Percentiles rank a stretch among this genome's conserved stretches.
These are phyloP conservation scores for Lysandra coridon DNA, from an alignment of 2,888 invertebrate genomes.

Conservation along the genomic window DNA sequence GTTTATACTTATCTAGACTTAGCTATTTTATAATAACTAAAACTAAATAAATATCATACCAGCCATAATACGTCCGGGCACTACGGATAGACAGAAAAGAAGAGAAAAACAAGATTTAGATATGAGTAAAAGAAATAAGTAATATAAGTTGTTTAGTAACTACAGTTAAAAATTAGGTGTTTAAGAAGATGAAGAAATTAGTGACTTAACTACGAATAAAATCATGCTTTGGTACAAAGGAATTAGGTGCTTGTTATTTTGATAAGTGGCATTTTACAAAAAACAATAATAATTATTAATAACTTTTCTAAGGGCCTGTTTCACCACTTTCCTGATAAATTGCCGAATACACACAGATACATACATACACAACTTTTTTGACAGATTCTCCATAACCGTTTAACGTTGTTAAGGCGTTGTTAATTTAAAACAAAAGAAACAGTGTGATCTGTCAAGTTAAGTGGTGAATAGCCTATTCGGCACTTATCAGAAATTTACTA, in stretches of 20 bases:
- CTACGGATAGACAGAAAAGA: slow-evolving; percentile 54
- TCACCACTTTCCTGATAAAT: too few relatives aligned
- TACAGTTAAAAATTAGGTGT: not conserved
- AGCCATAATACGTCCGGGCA: slow-evolving; percentile 67
- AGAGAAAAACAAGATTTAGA: slow-evolving; percentile 35
- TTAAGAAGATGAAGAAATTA: not conserved
- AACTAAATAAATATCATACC: slow-evolving; percentile 52
- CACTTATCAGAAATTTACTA: too few relatives aligned
- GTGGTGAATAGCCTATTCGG: too few relatives aligned
- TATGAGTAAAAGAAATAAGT: not conserved
- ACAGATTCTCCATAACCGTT: too few relatives aligned
- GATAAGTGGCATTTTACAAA: too few relatives aligned
- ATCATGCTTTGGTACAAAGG: not conserved
- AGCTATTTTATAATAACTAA: not conserved
- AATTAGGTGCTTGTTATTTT: not conserved
- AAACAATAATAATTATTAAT: too few relatives aligned
- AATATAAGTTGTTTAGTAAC: not conserved
- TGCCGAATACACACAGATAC: too few relatives aligned
- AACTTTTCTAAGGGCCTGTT: too few relatives aligned
- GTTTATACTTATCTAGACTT: not conserved
- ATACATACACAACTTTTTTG: too few relatives aligned
- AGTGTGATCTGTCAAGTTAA: too few relatives aligned
- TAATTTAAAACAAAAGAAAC: too few relatives aligned
- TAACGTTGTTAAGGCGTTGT: too few relatives aligned
- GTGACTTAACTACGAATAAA: not conserved